These are phyloP conservation scores for Nephrotoma appendiculata DNA, from an alignment of 2,888 invertebrate species.

Conservation along the genomic window DNA sequence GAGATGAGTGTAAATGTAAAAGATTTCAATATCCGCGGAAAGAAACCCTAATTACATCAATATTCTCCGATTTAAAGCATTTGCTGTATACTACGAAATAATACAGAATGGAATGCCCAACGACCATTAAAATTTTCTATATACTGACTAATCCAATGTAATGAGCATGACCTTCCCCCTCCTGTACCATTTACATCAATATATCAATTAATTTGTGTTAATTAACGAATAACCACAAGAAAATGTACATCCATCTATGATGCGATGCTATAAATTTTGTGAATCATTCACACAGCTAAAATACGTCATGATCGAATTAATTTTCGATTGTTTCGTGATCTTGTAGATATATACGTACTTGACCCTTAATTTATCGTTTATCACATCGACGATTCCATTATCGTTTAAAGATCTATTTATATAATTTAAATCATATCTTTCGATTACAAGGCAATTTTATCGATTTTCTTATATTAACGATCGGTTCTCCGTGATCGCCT, in stretches of 20 bases:
- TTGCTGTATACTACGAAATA: not conserved
- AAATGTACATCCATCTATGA: no score
- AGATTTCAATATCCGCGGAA: not conserved
- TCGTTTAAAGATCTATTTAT: not conserved
- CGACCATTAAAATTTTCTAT: not conserved
- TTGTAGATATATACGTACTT: no score
- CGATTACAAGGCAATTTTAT: not conserved
- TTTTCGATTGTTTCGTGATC: no score
- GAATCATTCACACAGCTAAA: no score
- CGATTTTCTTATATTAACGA: not conserved
- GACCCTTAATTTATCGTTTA: no score
- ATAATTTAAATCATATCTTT: not conserved
- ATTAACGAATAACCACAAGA: no score
- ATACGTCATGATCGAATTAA: no score
- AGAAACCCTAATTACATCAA: not conserved
- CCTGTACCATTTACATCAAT: not conserved
- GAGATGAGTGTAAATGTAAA: not conserved
- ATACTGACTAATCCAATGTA: not conserved
- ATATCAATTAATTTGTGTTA: not conserved
- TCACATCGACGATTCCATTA: no score
- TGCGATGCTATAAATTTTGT: no score
- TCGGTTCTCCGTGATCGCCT: not conserved
- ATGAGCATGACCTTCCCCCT: not conserved
- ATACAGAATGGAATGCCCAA: not conserved
- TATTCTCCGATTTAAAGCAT: not conserved